These are phyloP conservation scores for Myotis myotis DNA, from an alignment of 2,797 vertebrate species.

Conservation along the genomic window DNA sequence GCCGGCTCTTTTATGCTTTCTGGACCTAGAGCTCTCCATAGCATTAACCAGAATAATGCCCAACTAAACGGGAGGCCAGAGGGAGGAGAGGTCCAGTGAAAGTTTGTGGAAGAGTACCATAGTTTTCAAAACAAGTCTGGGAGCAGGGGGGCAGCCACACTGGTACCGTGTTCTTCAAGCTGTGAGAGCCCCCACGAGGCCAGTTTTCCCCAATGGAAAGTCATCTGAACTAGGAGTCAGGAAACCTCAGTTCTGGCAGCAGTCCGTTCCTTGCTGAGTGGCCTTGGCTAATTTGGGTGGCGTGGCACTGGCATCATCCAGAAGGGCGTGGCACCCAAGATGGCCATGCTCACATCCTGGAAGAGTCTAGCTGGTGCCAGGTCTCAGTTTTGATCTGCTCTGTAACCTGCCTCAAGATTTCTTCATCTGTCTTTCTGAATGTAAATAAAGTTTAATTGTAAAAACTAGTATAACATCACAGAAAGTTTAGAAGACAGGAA, in stretches of 20 bases:
- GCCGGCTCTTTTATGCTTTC: neutral
- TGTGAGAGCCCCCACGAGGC: neutral
- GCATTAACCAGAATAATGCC: neutral
- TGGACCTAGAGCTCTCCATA: neutral
- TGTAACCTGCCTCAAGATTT: neutral
- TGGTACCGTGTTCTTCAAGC: neutral
- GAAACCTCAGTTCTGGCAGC: neutral
- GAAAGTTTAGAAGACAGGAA: slow-evolving; percentile 7
- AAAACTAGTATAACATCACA: neutral
- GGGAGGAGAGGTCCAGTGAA: neutral
- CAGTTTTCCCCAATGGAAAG: neutral
- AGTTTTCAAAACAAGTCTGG: neutral
- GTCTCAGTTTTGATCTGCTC: neutral
- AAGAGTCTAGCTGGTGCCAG: neutral
- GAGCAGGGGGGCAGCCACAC: neutral
- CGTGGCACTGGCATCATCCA: neutral
- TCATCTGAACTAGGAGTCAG: neutral
- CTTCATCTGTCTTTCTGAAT: neutral
- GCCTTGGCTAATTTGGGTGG: neutral
- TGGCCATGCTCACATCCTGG: neutral
- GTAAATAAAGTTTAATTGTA: neutral
- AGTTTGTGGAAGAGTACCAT: neutral
- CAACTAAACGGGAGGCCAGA: neutral
- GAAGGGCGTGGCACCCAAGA: neutral
- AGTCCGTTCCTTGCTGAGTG: neutral